Evolutionary conservation across 2,797 vertebrate genomes (phyloP), one percentile per base, ranked within the genome.

Genomic region (Danio choprae): DNA sequence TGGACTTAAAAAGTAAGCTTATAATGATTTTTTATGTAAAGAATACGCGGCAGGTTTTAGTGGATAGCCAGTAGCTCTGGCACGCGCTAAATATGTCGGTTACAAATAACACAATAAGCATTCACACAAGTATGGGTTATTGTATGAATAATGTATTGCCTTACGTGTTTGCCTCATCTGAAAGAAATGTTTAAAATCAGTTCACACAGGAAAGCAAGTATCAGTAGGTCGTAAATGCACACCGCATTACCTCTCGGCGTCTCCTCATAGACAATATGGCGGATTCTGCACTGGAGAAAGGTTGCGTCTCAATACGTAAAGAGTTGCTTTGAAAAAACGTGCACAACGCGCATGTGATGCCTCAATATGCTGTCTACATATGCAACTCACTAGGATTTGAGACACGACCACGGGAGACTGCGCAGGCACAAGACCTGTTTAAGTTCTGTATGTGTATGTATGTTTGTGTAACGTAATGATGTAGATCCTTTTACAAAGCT

Each of bases 181-280:
- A 50, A 41, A 8, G 46, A 53, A 10, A 12, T n/a, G 5, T 5
- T 12, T 36, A n/a, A 18, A 7, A 22, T 16, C 11, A 7, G 2
- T 22, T 60, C 4, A 22, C 11, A 5, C 6, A 50, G n/a, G 11
- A 59, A 51, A 20, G 29, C 11, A 43, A 58, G 13, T 46, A 29
- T 69, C 36, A 16, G 43, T 73, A 48, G 13, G 40, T 82, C 10
- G 80, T 55, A 13, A 60, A 60, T 77, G 18, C 83, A 68, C 22
- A 43, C 71, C 60, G 48, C 81, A 78, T 90, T 95, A 95, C 94
- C 94, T 94, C 91, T 94, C 89, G 86, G 90, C 91, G 91, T 91
- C 93, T 93, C 90, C 90, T 89, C 89, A 90, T 91, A 90, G 90
- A 94, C 93, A 95, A 95, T 95, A 95, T 95, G 94, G 94, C 94